Evolutionary conservation across 2,888 invertebrate species (phyloP).

Genomic region (Melanotus villosus): DNA sequence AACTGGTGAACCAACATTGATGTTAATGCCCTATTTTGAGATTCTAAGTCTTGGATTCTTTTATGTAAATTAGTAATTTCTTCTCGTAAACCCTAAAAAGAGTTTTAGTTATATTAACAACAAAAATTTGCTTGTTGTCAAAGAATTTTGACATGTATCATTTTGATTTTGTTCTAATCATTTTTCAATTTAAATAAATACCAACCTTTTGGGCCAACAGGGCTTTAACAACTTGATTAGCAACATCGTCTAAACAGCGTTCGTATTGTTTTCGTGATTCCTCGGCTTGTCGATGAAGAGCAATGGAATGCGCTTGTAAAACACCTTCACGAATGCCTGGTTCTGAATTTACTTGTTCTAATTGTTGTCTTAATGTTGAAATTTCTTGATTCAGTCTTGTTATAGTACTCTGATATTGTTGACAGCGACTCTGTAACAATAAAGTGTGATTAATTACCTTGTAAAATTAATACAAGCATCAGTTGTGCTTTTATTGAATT

Average conservation of each 20-base stretch:
- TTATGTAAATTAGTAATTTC: constrained; percentile 82
- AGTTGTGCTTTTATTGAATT: too few species aligned
- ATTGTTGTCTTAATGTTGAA: constrained; percentile 76
- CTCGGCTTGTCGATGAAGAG: constrained; percentile 76
- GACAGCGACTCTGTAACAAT: constrained; percentile 76
- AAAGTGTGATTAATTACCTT: neutral
- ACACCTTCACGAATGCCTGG: constrained; percentile 72
- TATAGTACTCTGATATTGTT: constrained; percentile 80
- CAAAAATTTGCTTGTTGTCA: constrained; percentile 11
- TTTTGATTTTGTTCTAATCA: neutral
- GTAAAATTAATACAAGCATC: neutral
- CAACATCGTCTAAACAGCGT: constrained; percentile 85
- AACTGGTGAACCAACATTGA: constrained; percentile 78
- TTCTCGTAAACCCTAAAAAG: constrained; percentile 80
- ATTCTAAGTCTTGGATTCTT: constrained; percentile 83
- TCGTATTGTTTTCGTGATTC: constrained; percentile 83
- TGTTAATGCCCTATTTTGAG: constrained; percentile 83
- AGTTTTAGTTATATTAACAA: constrained; percentile 8
- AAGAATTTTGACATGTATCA: neutral
- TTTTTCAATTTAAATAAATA: neutral
- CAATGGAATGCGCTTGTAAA: constrained; percentile 74
- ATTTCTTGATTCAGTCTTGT: constrained; percentile 78
- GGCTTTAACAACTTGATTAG: constrained; percentile 86
- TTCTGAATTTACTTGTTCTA: constrained; percentile 67
- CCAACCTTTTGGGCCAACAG: constrained; percentile 86